Conservation (phyloP, 1,140 invertebrate genomes). For the Penaeus indicus region DNA sequence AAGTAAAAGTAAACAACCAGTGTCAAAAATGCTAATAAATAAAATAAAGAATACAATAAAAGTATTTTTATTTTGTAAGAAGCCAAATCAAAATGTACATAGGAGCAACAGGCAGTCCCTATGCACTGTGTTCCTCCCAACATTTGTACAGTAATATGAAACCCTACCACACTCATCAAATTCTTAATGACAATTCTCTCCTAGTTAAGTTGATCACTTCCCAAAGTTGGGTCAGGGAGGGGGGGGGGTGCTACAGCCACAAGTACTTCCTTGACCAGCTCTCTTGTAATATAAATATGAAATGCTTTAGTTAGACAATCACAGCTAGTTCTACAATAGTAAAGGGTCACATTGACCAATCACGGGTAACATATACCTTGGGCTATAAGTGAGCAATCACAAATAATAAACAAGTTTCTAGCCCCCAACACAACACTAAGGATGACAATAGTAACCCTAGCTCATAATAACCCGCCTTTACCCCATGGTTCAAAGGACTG, state of each 20-base stretch:
- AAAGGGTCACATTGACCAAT: constrained; percentile 46
- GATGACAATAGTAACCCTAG: too few species aligned
- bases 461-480: too few species aligned
- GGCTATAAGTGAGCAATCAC: constrained; percentile 49
- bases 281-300: constrained; percentile 34
- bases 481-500: too few species aligned
- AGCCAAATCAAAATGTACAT: constrained; percentile 58
- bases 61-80: constrained; percentile 59
- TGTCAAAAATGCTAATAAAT: background rate
- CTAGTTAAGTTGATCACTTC: constrained; percentile 15
- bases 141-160: constrained; percentile 57
- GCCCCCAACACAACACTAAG: constrained; percentile 4
- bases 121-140: constrained; percentile 41
- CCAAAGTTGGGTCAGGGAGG: constrained; percentile 22
- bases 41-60: constrained; percentile 40
- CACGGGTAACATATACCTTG: constrained; percentile 29
- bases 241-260: background rate
- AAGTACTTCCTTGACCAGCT: too few species aligned
- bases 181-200: constrained; percentile 44
- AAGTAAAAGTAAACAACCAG: background rate
- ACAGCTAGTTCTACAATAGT: constrained; percentile 53
- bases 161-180: constrained; percentile 48
- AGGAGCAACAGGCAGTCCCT: constrained; percentile 37
- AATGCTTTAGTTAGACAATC: constrained; percentile 49
- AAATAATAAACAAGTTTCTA: constrained; percentile 29